A percentile compares a stretch with the other conserved stretches of the same genome.
These are phyloP conservation scores for Loxodonta africana DNA, from an alignment of 2,113 vertebrate genomes.

Conservation along the genomic window DNA sequence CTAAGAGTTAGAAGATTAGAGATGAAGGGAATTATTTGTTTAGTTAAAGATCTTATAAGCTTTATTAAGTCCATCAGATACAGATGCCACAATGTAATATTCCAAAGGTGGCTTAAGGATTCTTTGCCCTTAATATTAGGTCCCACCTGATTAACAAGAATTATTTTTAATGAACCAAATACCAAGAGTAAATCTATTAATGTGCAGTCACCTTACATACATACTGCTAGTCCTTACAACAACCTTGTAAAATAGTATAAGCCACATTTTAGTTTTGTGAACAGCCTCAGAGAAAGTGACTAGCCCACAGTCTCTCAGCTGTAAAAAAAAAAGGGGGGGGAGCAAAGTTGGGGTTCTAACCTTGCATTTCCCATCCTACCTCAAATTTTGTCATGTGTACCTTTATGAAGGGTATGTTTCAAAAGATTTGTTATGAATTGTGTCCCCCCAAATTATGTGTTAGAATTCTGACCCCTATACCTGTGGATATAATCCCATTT, in stretches of 20 bases:
- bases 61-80: neutral
- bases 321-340: neutral
- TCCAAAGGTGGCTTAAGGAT: neutral
- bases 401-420: neutral
- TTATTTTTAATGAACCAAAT: slow-evolving; percentile 14
- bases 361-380: neutral
- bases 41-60: neutral
- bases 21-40: neutral
- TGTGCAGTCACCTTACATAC: neutral
- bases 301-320: neutral
- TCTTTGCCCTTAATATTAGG: slow-evolving; percentile 50
- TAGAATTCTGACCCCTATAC: neutral
- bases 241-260: neutral
- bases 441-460: neutral
- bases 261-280: slow-evolving; percentile 24
- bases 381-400: neutral
- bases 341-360: neutral
- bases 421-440: neutral
- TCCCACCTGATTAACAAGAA: slow-evolving; percentile 14
- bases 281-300: neutral
- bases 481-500: no score
- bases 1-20: slow-evolving; percentile 29
- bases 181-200: neutral
- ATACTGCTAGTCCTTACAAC: slow-evolving; percentile 19
- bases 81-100: slow-evolving; percentile 33